These are phyloP conservation scores for Intellagama lesueurii DNA, from an alignment of 2,797 vertebrate genomes.

Conservation along the genomic window DNA sequence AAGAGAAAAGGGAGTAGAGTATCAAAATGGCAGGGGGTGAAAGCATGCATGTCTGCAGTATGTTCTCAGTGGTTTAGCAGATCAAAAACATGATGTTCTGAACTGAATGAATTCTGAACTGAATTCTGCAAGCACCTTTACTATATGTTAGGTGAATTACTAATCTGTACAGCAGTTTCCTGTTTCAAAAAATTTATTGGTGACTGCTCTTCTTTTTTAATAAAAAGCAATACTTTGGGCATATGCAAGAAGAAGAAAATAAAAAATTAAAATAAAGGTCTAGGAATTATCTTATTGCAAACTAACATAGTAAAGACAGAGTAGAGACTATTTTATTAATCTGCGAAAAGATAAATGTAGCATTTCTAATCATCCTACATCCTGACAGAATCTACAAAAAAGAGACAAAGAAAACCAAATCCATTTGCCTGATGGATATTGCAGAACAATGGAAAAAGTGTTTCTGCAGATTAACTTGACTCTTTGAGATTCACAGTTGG, in stretches of 20 bases:
- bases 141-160: not conserved
- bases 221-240: not conserved
- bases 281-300: not conserved
- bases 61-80: not conserved
- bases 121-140: not conserved
- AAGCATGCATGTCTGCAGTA: not conserved
- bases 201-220: not conserved
- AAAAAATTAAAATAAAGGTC: not conserved
- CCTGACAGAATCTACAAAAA: constrained; percentile 39
- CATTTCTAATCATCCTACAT: not conserved
- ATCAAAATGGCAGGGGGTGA: not conserved
- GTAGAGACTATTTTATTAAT: constrained; percentile 30
- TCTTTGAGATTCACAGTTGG: constrained; percentile 54
- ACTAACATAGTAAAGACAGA: constrained; percentile 17
- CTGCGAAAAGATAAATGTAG: constrained; percentile 36
- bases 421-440: constrained; percentile 46
- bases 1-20: not conserved
- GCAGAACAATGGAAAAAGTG: constrained; percentile 56
- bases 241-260: too few relatives aligned
- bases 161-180: not conserved
- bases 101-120: not conserved
- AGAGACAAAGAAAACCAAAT: constrained; percentile 56
- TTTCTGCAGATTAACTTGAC: constrained; percentile 43
- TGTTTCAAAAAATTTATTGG: constrained; percentile 3
- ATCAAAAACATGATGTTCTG: not conserved